Conservation (phyloP, 2,113 vertebrate species). For the Malaclemys terrapin region DNA sequence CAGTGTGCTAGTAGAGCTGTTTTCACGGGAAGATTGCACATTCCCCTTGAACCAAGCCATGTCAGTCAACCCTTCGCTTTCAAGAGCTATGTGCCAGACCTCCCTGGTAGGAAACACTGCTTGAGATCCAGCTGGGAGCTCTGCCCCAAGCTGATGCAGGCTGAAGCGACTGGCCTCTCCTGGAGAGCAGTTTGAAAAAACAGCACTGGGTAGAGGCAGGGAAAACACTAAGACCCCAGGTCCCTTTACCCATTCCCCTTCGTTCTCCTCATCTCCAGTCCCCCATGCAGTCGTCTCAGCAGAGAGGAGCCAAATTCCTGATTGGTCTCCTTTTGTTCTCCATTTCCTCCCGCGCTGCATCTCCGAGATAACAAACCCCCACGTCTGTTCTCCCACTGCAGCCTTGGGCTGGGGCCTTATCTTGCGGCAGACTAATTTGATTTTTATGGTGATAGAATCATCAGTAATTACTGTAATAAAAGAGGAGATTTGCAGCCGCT, state of each 20-base stretch:
- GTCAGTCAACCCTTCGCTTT: not conserved
- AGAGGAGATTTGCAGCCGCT: not conserved
- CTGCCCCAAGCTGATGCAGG: not conserved
- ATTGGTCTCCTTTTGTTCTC: not conserved
- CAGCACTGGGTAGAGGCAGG: not conserved
- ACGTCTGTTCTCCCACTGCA: accelerated
- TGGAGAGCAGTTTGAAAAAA: not conserved
- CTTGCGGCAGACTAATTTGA: not conserved
- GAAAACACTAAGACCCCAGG: not conserved
- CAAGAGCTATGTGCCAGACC: not conserved
- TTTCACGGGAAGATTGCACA: not conserved
- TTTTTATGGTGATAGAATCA: not conserved
- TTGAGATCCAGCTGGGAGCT: not conserved
- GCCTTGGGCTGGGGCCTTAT: not conserved
- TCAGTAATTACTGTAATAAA: slow-evolving; percentile 35
- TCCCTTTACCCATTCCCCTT: not conserved
- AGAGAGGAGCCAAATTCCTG: not conserved
- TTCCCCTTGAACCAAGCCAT: not conserved
- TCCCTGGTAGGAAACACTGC: not conserved
- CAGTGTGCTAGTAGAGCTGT: not conserved
- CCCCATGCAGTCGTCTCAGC: not conserved
- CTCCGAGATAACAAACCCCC: slow-evolving; percentile 1
- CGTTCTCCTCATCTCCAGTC: accelerated
- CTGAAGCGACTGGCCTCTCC: not conserved
- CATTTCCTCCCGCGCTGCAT: not conserved